Conservation (phyloP, 2,113 vertebrate genomes). For the Macroglossus sobrinus region DNA sequence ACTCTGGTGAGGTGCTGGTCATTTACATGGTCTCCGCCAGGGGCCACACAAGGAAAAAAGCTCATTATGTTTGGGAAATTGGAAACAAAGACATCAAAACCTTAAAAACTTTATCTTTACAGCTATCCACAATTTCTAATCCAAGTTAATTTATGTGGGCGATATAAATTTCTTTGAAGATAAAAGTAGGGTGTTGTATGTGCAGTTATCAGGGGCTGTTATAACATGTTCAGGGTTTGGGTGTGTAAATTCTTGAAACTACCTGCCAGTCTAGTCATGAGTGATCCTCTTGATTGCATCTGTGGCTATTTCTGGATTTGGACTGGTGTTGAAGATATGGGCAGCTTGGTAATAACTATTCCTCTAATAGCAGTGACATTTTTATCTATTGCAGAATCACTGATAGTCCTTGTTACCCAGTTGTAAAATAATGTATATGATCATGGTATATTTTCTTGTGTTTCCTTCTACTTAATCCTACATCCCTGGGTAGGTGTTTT, state of each 20-base stretch:
- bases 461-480: background rate
- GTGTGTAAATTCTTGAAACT: conserved; percentile 20
- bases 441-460: background rate
- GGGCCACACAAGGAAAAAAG: background rate
- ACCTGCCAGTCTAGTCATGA: background rate
- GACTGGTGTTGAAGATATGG: background rate
- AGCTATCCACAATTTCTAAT: background rate
- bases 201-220: background rate
- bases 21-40: background rate
- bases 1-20: background rate
- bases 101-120: conserved; percentile 2
- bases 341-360: background rate
- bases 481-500: background rate
- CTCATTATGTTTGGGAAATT: background rate
- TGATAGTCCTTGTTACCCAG: background rate
- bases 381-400: conserved; percentile 12
- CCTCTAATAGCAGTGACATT: background rate
- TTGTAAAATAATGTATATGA: background rate
- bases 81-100: background rate
- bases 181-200: background rate
- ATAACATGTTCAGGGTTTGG: background rate
- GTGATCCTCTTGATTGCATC: background rate
- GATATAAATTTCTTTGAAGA: conserved; percentile 31
- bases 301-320: background rate
- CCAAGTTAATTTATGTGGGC: background rate